Base-by-base conservation (phyloP, 2,888 invertebrate genomes). In the Drosophila siamana region DNA sequence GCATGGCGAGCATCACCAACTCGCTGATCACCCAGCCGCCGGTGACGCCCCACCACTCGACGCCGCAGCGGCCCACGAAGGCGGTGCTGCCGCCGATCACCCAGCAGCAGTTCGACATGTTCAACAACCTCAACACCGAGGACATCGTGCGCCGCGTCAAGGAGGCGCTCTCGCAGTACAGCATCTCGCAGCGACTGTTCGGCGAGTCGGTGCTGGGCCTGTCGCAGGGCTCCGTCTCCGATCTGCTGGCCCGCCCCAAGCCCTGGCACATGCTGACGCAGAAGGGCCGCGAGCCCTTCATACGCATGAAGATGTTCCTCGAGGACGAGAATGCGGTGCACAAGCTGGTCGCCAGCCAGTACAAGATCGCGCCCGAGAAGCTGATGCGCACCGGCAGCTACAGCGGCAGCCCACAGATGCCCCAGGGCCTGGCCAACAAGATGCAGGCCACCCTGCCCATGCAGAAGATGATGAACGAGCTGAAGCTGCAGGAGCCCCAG, bases 221-320 rank as follows among this genome's bases (percentile, higher is more conserved):
- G 55, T 98, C 98, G 1, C 98, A 98, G 92, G 99, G 99, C 36
- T 98, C 98, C 4, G 99, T 99, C 0, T 99, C 98, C 47, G 99
- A 99, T 92, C 94, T 99, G 41, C 93, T 99, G 73, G 99, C 99
- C 22, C 93, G 99, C 54, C 99, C 99, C 33, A 99, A 99, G 92
- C 98, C 99, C 0, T 99, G 99, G 99, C 98, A 98, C 91, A 98
- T 99, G 98, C 94, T 99, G 51, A 99, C 99, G 11, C 98, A 97
- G 90, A 98, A 98, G 92, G 98, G 98, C 1, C 94, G 98, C 24
- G 98, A 99, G 90, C 99, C 98, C 0, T 99, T 98, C 93, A 98
- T 99, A 73, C 94, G 98, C 68, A 99, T 99, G 98, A 98, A 98
- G 92, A 97, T 98, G 96, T 99, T 99, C 93, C 93, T 99, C 78